These are phyloP conservation scores for Dasysyrphus tricinctus DNA, from an alignment of 2,888 invertebrate genomes.

Conservation along the genomic window DNA sequence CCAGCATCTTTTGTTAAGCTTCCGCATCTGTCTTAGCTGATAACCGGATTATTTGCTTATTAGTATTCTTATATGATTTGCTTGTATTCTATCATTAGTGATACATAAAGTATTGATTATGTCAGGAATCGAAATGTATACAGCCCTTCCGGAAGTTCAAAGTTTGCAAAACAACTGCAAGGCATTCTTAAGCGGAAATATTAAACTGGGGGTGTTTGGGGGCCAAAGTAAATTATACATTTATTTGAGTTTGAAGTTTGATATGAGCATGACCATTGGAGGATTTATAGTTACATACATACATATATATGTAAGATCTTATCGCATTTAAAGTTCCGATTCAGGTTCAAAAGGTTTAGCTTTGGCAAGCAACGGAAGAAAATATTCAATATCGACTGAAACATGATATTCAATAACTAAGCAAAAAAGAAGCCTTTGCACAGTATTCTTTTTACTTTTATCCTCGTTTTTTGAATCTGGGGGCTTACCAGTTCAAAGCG, in stretches of 20 bases:
- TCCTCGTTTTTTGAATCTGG: no score
- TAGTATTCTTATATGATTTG: conserved; percentile 5
- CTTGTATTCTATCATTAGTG: background rate
- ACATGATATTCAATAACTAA: no score
- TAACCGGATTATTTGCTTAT: conserved; percentile 47
- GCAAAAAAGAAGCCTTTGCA: no score
- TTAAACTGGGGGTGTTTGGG: background rate
- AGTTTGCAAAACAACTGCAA: conserved; percentile 2
- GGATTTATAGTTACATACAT: no score
- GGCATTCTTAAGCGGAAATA: conserved; percentile 6
- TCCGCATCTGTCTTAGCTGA: conserved; percentile 38
- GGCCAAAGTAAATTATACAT: background rate
- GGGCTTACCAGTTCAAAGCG: no score
- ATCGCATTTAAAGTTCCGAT: background rate
- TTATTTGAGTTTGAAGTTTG: background rate
- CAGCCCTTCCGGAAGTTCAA: conserved; percentile 36
- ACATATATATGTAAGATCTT: background rate
- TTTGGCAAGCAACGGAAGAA: no score
- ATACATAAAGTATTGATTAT: background rate
- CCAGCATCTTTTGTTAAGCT: conserved; percentile 7
- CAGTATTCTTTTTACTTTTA: no score
- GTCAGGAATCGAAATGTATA: background rate
- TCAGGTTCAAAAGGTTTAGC: background rate
- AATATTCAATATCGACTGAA: no score
- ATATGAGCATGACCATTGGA: background rate